Evolutionary conservation across 2,888 invertebrate genomes (phyloP).

Genomic region (Apodemia duryi): DNA sequence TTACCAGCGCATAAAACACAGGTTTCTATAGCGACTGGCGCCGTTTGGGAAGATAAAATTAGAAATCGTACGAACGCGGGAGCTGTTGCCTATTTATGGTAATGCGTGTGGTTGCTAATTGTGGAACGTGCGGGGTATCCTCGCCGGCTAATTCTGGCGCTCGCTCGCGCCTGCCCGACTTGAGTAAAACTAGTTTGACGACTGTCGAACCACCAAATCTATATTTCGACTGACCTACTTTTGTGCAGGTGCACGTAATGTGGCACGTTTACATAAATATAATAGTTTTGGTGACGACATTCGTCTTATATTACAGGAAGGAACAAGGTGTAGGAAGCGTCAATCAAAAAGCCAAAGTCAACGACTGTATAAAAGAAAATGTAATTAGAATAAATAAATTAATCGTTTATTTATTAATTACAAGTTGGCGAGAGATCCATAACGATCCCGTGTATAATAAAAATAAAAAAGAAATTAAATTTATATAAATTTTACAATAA

Average conservation of each 20-base stretch:
- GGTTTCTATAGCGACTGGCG: conserved; percentile 35
- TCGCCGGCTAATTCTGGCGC: conserved; percentile 43
- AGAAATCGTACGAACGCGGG: conserved; percentile 62
- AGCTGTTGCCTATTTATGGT: conserved; percentile 76
- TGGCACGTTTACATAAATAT: conserved; percentile 10
- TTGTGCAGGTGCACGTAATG: conserved; percentile 39
- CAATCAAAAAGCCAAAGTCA: conserved; percentile 64
- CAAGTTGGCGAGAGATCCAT: conserved; percentile 78
- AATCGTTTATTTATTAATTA: conserved; percentile 81
- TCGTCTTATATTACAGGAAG: conserved; percentile 32
- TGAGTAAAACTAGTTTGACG: conserved; percentile 17
- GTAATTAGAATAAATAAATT: conserved; percentile 82
- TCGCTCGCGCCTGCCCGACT: conserved; percentile 13
- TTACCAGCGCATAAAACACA: conserved; percentile 33
- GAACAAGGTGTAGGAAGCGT: conserved; percentile 40
- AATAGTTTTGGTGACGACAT: background rate
- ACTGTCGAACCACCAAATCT: conserved; percentile 23
- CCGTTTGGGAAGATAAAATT: conserved; percentile 50
- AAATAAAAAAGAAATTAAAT: conserved; percentile 77
- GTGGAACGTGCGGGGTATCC: conserved; percentile 53
- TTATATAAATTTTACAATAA: conserved; percentile 81
- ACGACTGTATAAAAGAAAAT: conserved; percentile 75
- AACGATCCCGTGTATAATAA: conserved; percentile 78
- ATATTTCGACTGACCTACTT: conserved; percentile 49
- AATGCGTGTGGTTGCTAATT: conserved; percentile 54